phyloP scores from a whole-genome alignment of 2,797 vertebrate species.

The Centropyge bicolor region DNA sequence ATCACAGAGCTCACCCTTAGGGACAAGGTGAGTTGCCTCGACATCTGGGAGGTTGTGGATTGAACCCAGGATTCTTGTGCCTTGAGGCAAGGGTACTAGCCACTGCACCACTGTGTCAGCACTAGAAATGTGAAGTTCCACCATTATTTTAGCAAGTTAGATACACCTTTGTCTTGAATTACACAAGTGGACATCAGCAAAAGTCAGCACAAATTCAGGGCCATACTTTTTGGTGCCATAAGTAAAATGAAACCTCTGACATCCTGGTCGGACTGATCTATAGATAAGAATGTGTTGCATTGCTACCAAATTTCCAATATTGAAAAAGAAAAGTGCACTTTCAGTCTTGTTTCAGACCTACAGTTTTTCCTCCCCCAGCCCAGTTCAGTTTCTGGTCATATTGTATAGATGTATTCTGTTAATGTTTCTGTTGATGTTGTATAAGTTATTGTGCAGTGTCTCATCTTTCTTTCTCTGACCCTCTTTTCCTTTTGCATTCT shows the following conservation, averaged over 20 bases:
- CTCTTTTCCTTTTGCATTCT: constrained; percentile 54
- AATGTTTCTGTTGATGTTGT: constrained; percentile 51
- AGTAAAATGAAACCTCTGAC: neutral
- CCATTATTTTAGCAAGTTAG: neutral
- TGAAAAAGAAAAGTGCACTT: constrained; percentile 29
- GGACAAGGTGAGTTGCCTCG: too few species aligned
- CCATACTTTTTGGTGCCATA: too few species aligned
- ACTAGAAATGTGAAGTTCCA: neutral
- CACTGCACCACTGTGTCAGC: neutral
- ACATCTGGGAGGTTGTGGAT: neutral
- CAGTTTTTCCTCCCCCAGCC: constrained; percentile 46
- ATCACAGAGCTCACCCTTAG: too few species aligned
- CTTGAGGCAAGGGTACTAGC: neutral
- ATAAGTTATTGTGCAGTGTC: constrained; percentile 49
- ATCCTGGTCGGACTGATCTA: constrained; percentile 3
- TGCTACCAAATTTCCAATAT: neutral
- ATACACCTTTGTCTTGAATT: neutral
- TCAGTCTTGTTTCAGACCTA: constrained; percentile 59
- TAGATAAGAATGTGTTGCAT: neutral
- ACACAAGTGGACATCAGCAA: neutral
- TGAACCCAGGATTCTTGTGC: neutral
- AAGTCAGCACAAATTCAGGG: neutral
- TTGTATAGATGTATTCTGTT: constrained; percentile 52
- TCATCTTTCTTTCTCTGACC: constrained; percentile 54
- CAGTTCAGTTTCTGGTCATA: constrained; percentile 46